These are phyloP conservation scores for Anas flavirostris DNA, from an alignment of 2,797 vertebrate genomes.

Conservation along the genomic window DNA sequence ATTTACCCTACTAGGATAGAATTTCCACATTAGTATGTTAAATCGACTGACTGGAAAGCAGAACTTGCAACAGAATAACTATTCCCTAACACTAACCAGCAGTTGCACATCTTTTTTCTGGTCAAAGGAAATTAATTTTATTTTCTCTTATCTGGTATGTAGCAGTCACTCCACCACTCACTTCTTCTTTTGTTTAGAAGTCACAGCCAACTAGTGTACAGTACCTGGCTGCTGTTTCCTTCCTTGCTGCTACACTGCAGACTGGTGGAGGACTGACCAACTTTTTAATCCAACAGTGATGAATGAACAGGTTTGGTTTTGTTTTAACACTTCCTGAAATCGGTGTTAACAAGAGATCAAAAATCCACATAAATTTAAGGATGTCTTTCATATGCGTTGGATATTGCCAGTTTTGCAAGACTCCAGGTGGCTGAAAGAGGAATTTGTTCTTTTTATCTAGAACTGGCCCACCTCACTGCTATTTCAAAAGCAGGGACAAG, in stretches of 20 bases:
- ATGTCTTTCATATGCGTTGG: neutral
- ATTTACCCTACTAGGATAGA: neutral
- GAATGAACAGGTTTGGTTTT: neutral
- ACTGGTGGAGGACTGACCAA: neutral
- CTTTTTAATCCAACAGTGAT: neutral
- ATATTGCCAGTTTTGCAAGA: neutral
- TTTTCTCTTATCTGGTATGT: too few species aligned
- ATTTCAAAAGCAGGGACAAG: too few species aligned
- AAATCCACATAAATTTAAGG: neutral
- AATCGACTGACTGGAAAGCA: neutral
- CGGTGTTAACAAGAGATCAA: neutral
- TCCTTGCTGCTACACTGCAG: neutral
- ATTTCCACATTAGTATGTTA: neutral
- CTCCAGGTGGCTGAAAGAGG: constrained; percentile 13
- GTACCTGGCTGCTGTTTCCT: neutral
- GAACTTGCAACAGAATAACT: neutral
- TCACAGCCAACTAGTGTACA: too few species aligned
- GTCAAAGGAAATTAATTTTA: neutral
- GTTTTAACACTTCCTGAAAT: neutral
- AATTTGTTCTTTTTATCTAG: neutral
- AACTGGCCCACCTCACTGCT: neutral
- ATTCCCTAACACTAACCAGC: neutral
- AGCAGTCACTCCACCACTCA: too few species aligned
- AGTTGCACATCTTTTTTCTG: neutral
- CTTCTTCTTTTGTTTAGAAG: too few species aligned